A percentile compares a stretch with the other conserved stretches of the same genome.
phyloP scores from a whole-genome alignment of 2,797 vertebrate species.

The Rhadinocentrus ornatus region DNA sequence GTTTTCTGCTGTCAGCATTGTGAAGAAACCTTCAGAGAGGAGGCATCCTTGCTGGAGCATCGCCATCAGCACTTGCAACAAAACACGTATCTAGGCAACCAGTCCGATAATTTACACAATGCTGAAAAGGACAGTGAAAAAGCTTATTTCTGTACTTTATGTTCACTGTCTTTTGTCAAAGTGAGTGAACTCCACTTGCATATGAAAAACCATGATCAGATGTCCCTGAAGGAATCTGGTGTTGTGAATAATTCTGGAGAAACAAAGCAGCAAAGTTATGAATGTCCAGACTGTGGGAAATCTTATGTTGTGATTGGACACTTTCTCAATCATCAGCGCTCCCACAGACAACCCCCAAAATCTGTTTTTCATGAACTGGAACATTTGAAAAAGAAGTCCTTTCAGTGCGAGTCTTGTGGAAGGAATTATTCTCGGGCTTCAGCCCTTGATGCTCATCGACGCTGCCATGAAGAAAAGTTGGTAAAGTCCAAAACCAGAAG shows the following conservation, averaged over 20 bases:
- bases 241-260: slow-evolving; percentile 26
- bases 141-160: slow-evolving; percentile 71
- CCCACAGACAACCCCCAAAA: slow-evolving; percentile 82
- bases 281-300: slow-evolving; percentile 85
- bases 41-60: slow-evolving; percentile 74
- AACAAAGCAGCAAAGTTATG: slow-evolving; percentile 69
- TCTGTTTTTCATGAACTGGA: slow-evolving; percentile 83
- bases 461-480: slow-evolving; percentile 84
- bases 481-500: slow-evolving; percentile 72
- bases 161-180: slow-evolving; percentile 75
- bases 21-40: slow-evolving; percentile 78
- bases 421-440: slow-evolving; percentile 84
- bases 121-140: slow-evolving; percentile 64
- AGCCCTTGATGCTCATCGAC: slow-evolving; percentile 85
- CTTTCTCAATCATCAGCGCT: slow-evolving; percentile 84
- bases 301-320: slow-evolving; percentile 76
- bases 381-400: slow-evolving; percentile 85
- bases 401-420: slow-evolving; percentile 84
- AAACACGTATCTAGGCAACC: slow-evolving; percentile 59
- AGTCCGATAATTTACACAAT: slow-evolving; percentile 61
- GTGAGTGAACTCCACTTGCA: slow-evolving; percentile 55
- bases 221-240: slow-evolving; percentile 42
- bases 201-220: slow-evolving; percentile 65
- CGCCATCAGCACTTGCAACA: slow-evolving; percentile 71
- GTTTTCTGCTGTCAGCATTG: slow-evolving; percentile 80